phyloP scores from a whole-genome alignment of 2,888 invertebrate genomes.

The Neocrepidodera transversa region DNA sequence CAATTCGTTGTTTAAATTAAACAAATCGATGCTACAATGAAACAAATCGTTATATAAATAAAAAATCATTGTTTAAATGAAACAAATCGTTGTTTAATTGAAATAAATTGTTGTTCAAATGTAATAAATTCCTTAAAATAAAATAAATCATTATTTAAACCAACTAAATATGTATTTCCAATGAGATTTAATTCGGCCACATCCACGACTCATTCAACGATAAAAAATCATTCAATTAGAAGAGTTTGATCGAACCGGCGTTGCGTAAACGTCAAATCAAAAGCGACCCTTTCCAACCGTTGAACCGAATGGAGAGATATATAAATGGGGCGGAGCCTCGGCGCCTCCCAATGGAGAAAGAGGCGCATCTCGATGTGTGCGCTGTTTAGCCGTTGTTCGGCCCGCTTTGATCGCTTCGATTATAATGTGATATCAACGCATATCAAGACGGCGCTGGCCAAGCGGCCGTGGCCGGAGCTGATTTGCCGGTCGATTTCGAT shows the following conservation, averaged over 20 bases:
- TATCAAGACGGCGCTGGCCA: constrained; percentile 9
- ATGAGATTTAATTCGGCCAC: no score
- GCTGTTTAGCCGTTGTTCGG: background rate
- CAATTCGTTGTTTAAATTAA: no score
- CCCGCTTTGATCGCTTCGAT: constrained; percentile 3
- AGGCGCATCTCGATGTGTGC: constrained; percentile 34
- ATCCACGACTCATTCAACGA: no score
- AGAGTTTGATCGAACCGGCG: constrained; percentile 22
- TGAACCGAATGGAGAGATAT: constrained; percentile 30
- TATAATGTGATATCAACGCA: constrained; percentile 36
- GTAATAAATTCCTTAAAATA: no score
- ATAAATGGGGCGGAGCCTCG: constrained; percentile 29
- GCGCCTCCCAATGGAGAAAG: constrained; percentile 50
- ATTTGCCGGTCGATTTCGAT: constrained; percentile 2
- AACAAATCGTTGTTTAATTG: no score
- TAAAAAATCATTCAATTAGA: constrained; percentile 28
- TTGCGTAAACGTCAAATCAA: constrained; percentile 16
- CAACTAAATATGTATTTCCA: no score
- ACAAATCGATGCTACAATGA: no score
- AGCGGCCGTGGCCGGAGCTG: constrained; percentile 22
- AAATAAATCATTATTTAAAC: no score
- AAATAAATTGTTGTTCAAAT: no score
- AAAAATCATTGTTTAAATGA: no score
- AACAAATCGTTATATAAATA: no score
- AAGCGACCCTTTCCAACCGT: background rate